Conservation (phyloP, 2,888 invertebrate genomes). For the Agapetus fuscipes region DNA sequence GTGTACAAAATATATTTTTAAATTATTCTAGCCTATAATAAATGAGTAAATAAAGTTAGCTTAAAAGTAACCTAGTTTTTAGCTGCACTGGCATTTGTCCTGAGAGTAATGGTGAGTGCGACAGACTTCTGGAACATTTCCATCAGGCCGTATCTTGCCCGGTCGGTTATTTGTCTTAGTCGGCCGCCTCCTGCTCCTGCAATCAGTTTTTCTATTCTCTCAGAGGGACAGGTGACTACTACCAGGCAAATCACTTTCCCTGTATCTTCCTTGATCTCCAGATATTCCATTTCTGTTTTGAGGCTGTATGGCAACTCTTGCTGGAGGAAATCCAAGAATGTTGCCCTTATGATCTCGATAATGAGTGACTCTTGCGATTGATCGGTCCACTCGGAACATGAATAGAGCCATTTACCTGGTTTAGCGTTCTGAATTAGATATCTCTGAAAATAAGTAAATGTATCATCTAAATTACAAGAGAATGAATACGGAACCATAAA, state of each 20-base stretch:
- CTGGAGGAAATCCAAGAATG: slow-evolving; percentile 71
- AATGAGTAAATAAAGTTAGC: too few species aligned
- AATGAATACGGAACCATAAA: too few species aligned
- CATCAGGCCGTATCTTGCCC: slow-evolving; percentile 52
- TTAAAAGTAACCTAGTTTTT: too few species aligned
- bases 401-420: slow-evolving; percentile 57
- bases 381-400: slow-evolving; percentile 60
- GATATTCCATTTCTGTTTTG: slow-evolving; percentile 55
- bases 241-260: slow-evolving; percentile 44
- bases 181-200: slow-evolving; percentile 59
- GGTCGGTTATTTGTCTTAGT: slow-evolving; percentile 59
- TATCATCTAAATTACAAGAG: neutral
- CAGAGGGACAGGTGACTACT: slow-evolving; percentile 51
- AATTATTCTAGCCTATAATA: too few species aligned
- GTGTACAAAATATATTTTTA: too few species aligned
- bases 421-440: slow-evolving; percentile 61
- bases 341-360: slow-evolving; percentile 67
- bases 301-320: slow-evolving; percentile 82
- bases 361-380: slow-evolving; percentile 61
- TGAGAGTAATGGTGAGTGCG: slow-evolving; percentile 10
- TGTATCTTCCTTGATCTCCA: slow-evolving; percentile 46
- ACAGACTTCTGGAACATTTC: slow-evolving; percentile 56
- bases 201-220: slow-evolving; percentile 53
- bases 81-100: slow-evolving; percentile 3
- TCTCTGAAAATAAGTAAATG: slow-evolving; percentile 39